Percentiles rank a stretch among this genome's conserved stretches.
Conservation (phyloP, 2,888 invertebrate species). For the Hyalella azteca region DNA sequence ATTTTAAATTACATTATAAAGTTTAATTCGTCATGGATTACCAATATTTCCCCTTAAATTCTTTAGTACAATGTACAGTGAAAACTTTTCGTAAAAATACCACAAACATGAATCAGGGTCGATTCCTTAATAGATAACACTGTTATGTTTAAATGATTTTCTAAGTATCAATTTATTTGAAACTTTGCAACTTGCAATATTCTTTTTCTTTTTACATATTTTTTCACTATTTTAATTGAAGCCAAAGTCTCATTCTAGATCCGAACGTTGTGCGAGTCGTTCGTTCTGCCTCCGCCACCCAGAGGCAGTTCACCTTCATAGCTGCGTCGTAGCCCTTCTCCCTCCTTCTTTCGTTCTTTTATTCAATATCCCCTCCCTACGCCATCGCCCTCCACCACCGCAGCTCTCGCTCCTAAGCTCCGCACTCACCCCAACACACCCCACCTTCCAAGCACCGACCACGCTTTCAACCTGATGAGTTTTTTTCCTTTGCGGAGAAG, state of each 20-base stretch:
- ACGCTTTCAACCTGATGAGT: slow-evolving; percentile 36
- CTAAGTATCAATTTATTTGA: too few species aligned
- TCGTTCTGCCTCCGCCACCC: slow-evolving; percentile 27
- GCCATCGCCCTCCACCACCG: not conserved
- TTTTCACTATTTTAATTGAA: too few species aligned
- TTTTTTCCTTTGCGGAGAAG: slow-evolving; percentile 7
- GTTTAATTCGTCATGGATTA: too few species aligned
- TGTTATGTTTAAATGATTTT: too few species aligned
- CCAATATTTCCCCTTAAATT: too few species aligned
- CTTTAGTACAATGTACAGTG: too few species aligned
- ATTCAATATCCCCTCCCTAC: slow-evolving; percentile 31
- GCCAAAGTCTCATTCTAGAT: not conserved
- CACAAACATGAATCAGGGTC: too few species aligned
- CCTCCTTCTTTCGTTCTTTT: slow-evolving; percentile 13
- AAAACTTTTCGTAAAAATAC: too few species aligned
- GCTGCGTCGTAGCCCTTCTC: slow-evolving; percentile 39
- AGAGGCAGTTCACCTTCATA: slow-evolving; percentile 33
- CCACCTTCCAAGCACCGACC: slow-evolving; percentile 28
- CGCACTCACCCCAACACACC: not conserved
- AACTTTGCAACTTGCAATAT: too few species aligned
- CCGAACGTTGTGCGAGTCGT: not conserved
- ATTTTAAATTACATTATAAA: too few species aligned
- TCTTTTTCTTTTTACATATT: too few species aligned
- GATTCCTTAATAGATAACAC: too few species aligned
- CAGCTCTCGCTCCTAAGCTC: slow-evolving; percentile 3